Conservation (phyloP, 2,888 invertebrate species). For the Calameuta filiformis region DNA sequence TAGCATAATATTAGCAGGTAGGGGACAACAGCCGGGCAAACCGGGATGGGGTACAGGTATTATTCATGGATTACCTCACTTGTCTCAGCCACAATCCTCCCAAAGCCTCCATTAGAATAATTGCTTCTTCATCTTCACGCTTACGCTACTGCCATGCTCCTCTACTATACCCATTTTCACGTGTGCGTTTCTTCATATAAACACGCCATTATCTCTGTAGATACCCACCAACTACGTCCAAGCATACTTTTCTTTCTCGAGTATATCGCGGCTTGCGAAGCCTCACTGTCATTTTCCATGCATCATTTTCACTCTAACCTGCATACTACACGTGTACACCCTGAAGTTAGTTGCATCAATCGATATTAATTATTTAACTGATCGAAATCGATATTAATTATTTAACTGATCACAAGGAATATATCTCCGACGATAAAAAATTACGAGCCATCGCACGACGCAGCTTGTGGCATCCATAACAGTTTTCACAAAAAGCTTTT, state of each 20-base stretch:
- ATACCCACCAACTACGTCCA: neutral
- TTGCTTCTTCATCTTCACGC: slow-evolving; percentile 65
- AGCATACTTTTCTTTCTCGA: neutral
- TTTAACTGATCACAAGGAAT: neutral
- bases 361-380: neutral
- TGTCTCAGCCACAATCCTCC: slow-evolving; percentile 61
- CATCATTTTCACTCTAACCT: neutral
- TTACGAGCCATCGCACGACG: neutral
- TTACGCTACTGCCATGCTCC: slow-evolving; percentile 37
- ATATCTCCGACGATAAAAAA: neutral
- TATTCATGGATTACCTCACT: slow-evolving; percentile 65
- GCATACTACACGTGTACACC: neutral
- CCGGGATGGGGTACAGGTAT: slow-evolving; percentile 41
- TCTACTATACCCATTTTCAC: neutral
- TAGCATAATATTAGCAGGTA: slow-evolving; percentile 60
- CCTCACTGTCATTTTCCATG: neutral
- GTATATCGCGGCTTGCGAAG: neutral
- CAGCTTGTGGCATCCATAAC: neutral
- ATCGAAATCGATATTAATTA: neutral
- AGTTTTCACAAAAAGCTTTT: neutral
- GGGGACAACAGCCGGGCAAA: slow-evolving; percentile 25
- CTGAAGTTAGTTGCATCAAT: neutral
- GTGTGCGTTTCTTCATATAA: neutral
- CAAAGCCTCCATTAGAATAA: slow-evolving; percentile 64
- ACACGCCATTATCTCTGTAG: neutral